Evolutionary conservation across 2,888 invertebrate genomes (phyloP).

Genomic region (Ametastegia equiseti): DNA sequence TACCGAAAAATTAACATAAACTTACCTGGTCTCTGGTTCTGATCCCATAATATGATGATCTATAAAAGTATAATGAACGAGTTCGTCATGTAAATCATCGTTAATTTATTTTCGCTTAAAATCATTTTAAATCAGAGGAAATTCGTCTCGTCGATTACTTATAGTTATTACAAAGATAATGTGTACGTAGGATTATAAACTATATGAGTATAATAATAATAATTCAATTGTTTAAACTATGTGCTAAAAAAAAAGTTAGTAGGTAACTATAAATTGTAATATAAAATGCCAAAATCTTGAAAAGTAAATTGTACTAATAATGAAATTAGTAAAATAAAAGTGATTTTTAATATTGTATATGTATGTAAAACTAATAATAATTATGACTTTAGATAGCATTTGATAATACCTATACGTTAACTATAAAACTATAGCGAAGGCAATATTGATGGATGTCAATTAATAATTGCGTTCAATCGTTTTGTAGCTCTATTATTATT

Average conservation of each 20-base stretch:
- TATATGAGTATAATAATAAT: not conserved
- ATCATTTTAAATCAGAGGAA: not conserved
- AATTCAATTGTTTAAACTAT: not conserved
- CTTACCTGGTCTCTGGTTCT: not conserved
- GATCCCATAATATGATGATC: not conserved
- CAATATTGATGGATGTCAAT: not conserved
- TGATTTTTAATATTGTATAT: not conserved
- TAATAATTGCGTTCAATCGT: not conserved
- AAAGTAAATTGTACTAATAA: conserved; percentile 1
- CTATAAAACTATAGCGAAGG: not conserved
- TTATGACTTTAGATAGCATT: not conserved
- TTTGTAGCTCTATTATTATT: not conserved
- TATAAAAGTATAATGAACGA: not conserved
- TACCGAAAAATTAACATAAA: too few species aligned
- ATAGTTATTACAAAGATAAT: not conserved
- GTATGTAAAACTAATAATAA: too few species aligned
- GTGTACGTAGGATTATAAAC: not conserved
- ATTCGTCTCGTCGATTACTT: not conserved
- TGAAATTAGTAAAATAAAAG: conserved; percentile 5
- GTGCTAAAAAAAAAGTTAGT: not conserved
- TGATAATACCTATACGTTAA: not conserved
- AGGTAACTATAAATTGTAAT: not conserved
- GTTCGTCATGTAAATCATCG: conserved; percentile 1
- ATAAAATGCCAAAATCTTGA: conserved; percentile 19
- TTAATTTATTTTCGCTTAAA: conserved; percentile 9